Conservation (phyloP, 2,888 invertebrate genomes). For the Alviniconcha strummeri region DNA sequence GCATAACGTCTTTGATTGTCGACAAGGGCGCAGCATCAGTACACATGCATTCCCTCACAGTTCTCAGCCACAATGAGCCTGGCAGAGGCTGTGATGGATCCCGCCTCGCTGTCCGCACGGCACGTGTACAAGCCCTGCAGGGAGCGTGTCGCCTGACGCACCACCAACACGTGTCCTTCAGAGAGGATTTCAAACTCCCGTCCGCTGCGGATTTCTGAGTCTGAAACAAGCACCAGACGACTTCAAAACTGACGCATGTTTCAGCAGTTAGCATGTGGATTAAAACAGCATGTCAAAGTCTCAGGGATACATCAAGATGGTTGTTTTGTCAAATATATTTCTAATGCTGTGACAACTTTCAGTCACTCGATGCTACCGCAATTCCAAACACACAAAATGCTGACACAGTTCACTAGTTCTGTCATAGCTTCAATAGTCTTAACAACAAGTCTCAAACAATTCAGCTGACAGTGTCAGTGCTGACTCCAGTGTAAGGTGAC, state of each 20-base stretch:
- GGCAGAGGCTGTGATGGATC: conserved; percentile 72
- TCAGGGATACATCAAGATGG: background rate
- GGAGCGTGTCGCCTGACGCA: conserved; percentile 79
- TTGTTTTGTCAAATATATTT: too few relatives aligned
- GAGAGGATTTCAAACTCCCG: conserved; percentile 57
- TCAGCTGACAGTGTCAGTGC: too few relatives aligned
- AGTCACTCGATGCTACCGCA: too few relatives aligned
- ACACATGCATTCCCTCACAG: conserved; percentile 45
- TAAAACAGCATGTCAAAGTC: too few relatives aligned
- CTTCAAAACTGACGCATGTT: background rate
- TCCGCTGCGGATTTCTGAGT: conserved; percentile 19
- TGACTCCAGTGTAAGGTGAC: too few relatives aligned
- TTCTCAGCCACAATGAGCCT: conserved; percentile 67
- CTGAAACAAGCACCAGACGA: background rate
- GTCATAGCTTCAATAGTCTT: too few relatives aligned
- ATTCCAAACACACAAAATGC: too few relatives aligned
- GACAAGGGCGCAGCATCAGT: too few relatives aligned
- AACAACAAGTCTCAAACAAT: too few relatives aligned
- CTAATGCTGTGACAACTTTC: too few relatives aligned
- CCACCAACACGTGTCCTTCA: conserved; percentile 76
- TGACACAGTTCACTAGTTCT: too few relatives aligned
- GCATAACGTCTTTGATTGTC: too few relatives aligned
- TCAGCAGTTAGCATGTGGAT: background rate
- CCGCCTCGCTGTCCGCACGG: conserved; percentile 82
- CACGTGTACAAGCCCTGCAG: conserved; percentile 88